phyloP scores from a whole-genome alignment of 2,888 invertebrate genomes.

The Clistopyga incitator region DNA sequence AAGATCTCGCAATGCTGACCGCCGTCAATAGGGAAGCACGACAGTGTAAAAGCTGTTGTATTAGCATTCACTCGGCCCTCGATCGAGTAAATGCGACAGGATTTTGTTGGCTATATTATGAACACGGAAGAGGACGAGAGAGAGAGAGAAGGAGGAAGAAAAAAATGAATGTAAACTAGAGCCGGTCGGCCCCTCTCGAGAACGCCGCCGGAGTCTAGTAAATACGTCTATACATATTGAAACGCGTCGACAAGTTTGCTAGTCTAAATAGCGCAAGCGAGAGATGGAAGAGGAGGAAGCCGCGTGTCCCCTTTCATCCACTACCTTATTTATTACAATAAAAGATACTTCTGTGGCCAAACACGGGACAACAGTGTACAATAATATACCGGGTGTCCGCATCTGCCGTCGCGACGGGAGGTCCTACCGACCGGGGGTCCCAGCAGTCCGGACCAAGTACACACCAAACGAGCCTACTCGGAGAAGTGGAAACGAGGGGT shows the following conservation, averaged over 20 bases:
- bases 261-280: conserved; percentile 57
- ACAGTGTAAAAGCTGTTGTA: conserved; percentile 13
- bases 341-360: conserved; percentile 83
- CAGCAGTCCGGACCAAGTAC: conserved; percentile 29
- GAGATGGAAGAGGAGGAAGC: conserved; percentile 51
- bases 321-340: conserved; percentile 73
- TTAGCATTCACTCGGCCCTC: conserved; percentile 37
- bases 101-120: conserved; percentile 61
- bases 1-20: conserved; percentile 51
- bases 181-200: conserved; percentile 52
- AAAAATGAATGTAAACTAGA: conserved; percentile 53
- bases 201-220: conserved; percentile 59
- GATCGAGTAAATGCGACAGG: conserved; percentile 52
- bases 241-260: conserved; percentile 58
- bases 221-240: conserved; percentile 43
- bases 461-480: conserved; percentile 52
- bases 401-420: conserved; percentile 79
- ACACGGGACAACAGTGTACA: conserved; percentile 77
- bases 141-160: conserved; percentile 19
- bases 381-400: conserved; percentile 78
- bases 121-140: conserved; percentile 41
- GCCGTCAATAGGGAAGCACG: conserved; percentile 42
- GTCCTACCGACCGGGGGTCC: conserved; percentile 71
- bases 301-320: conserved; percentile 75
- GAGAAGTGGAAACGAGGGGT: conserved; percentile 64